Evolutionary conservation across 2,888 invertebrate genomes (phyloP).

Genomic region (Sphecodes monilicornis): DNA sequence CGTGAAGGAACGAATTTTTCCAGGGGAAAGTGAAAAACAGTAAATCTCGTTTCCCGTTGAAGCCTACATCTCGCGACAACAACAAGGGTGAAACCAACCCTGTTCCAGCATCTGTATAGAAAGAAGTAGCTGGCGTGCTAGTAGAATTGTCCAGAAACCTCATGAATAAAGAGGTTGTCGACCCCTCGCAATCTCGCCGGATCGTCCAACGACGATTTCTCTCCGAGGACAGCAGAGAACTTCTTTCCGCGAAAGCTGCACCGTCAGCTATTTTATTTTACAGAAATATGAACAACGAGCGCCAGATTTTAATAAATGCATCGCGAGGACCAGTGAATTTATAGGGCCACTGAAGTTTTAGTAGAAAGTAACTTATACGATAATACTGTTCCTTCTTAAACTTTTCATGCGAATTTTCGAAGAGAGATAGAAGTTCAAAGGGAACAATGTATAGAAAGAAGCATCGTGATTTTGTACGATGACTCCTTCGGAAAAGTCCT

Average conservation of each 20-base stretch:
- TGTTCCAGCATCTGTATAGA: background rate
- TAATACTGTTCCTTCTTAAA: too few relatives aligned
- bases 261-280: background rate
- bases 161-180: slow-evolving; percentile 43
- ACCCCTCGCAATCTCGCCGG: slow-evolving; percentile 10
- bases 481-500: too few relatives aligned
- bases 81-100: background rate
- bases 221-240: background rate
- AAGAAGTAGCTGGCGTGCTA: background rate
- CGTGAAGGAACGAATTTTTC: background rate
- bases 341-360: background rate
- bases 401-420: background rate
- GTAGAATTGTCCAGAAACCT: background rate
- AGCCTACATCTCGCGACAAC: slow-evolving; percentile 16
- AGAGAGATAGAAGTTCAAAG: background rate
- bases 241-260: background rate
- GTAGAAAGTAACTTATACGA: background rate
- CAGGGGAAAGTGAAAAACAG: background rate
- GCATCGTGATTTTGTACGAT: too few relatives aligned
- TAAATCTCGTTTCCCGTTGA: background rate
- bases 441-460: background rate
- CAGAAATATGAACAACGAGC: background rate
- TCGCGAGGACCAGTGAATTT: background rate
- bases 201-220: slow-evolving; percentile 33
- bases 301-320: background rate